Percentiles rank a stretch among this genome's conserved stretches.
Conservation (phyloP, 2,888 invertebrate species). For the Eudemis profundana region DNA sequence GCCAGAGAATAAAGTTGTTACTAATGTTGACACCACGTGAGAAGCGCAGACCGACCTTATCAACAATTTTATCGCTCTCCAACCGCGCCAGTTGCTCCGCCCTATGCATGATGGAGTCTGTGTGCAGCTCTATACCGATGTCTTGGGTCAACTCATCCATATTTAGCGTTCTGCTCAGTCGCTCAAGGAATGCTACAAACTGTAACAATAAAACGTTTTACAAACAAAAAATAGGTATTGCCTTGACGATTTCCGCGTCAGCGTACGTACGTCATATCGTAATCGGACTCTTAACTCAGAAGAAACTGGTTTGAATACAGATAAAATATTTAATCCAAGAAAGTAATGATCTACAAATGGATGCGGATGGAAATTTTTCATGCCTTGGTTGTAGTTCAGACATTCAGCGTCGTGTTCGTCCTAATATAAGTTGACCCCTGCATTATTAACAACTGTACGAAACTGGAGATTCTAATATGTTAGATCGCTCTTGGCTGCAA, state of each 20-base stretch:
- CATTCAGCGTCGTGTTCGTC: no score
- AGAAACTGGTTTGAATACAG: constrained; percentile 19
- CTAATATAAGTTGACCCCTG: no score
- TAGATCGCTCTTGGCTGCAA: no score
- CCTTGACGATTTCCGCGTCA: constrained; percentile 30
- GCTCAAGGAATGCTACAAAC: constrained; percentile 93
- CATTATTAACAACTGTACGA: no score
- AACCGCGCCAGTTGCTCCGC: constrained; percentile 93
- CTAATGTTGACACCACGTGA: constrained; percentile 15
- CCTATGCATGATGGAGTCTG: constrained; percentile 93
- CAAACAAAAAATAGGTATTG: constrained; percentile 42
- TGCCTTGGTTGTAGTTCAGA: neutral
- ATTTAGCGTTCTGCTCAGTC: constrained; percentile 92
- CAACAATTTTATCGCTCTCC: constrained; percentile 93
- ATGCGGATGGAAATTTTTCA: neutral
- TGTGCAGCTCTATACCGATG: constrained; percentile 92
- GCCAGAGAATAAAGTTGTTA: no score
- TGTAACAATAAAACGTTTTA: constrained; percentile 68
- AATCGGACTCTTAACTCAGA: constrained; percentile 8
- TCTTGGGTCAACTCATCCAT: constrained; percentile 94
- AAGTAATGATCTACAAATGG: neutral
- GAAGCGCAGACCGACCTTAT: constrained; percentile 86
- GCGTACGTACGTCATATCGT: constrained; percentile 28
- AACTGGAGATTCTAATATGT: no score
- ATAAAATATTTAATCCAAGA: no score